Percentiles rank a stretch among this genome's conserved stretches.
These are phyloP conservation scores for Aplocera efformata DNA, from an alignment of 2,888 invertebrate species.

Conservation along the genomic window DNA sequence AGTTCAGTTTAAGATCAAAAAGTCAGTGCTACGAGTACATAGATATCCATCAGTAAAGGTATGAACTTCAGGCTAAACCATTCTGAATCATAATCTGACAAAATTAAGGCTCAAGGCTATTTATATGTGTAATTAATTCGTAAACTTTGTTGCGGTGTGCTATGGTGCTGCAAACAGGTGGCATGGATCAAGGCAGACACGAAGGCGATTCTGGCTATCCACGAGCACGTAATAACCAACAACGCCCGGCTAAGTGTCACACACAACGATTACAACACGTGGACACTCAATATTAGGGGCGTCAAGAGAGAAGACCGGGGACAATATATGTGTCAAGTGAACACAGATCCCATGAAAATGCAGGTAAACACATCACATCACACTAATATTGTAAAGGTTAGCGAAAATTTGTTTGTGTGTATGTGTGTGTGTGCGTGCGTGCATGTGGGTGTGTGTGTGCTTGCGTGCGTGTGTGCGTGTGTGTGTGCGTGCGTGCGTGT, in stretches of 20 bases:
- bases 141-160: too few species aligned
- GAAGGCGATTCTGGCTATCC: slow-evolving; percentile 95
- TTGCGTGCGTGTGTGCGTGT: too few species aligned
- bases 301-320: slow-evolving; percentile 93
- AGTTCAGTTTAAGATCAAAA: too few species aligned
- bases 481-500: too few species aligned
- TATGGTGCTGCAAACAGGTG: slow-evolving; percentile 81
- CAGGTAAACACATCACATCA: slow-evolving; percentile 81
- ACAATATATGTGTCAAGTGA: slow-evolving; percentile 97
- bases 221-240: slow-evolving; percentile 96
- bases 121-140: slow-evolving; percentile 7
- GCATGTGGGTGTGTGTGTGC: too few species aligned
- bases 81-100: too few species aligned
- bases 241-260: slow-evolving; percentile 93
- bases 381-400: too few species aligned
- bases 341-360: slow-evolving; percentile 96
- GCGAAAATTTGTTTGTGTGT: too few species aligned
- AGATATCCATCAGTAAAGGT: too few species aligned
- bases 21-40: too few species aligned
- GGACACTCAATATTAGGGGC: slow-evolving; percentile 93
- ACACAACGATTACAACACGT: slow-evolving; percentile 95
- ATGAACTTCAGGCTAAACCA: too few species aligned
- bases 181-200: slow-evolving; percentile 97
- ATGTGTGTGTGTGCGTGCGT: too few species aligned
- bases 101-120: not conserved